Evolutionary conservation across 2,113 vertebrate genomes (phyloP).

Genomic region (Salminus brasiliensis): DNA sequence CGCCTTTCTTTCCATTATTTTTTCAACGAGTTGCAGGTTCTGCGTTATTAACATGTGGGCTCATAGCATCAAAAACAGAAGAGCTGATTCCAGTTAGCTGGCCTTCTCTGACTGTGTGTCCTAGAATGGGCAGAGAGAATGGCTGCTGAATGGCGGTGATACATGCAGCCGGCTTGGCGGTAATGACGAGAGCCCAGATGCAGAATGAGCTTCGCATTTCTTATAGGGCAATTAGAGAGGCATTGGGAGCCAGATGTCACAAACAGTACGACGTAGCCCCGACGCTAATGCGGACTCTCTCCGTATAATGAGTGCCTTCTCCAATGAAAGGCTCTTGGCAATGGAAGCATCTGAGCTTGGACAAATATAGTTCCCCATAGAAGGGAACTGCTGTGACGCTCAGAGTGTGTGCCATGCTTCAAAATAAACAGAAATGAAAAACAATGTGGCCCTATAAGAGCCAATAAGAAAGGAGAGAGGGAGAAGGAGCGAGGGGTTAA

Average conservation of each 20-base stretch:
- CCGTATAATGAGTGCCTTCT: slow-evolving; percentile 17
- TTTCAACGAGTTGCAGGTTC: slow-evolving; percentile 27
- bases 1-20: slow-evolving; percentile 14
- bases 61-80: neutral
- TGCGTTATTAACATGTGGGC: neutral
- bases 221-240: slow-evolving; percentile 48
- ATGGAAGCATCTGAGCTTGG: neutral
- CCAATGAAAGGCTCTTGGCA: neutral
- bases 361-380: slow-evolving; percentile 6
- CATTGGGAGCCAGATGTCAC: slow-evolving; percentile 44
- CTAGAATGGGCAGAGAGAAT: slow-evolving; percentile 2
- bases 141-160: slow-evolving; percentile 24
- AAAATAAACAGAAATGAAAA: slow-evolving; percentile 17
- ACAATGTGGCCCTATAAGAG: neutral
- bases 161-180: slow-evolving; percentile 16
- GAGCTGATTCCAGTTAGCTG: slow-evolving; percentile 29
- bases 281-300: slow-evolving; percentile 21
- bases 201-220: slow-evolving; percentile 42
- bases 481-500: slow-evolving; percentile 15
- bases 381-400: neutral
- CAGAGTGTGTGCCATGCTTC: neutral
- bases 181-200: slow-evolving; percentile 41
- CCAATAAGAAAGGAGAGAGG: slow-evolving; percentile 10
- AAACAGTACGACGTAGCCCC: slow-evolving; percentile 16
- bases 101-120: neutral